Conservation (phyloP, 2,113 vertebrate species). For the Salvelinus sp. region DNA sequence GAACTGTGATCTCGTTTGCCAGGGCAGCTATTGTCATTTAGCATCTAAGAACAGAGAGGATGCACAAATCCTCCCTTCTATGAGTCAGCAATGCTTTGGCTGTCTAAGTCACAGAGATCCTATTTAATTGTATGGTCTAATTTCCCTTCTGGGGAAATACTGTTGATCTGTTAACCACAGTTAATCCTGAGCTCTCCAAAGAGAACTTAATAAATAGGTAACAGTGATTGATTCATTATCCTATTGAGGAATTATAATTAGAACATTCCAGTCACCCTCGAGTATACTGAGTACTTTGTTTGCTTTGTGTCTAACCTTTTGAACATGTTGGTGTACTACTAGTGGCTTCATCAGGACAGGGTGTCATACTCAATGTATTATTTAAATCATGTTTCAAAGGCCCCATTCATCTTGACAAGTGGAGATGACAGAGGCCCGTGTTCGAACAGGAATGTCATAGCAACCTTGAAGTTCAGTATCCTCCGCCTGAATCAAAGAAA, state of each 20-base stretch:
- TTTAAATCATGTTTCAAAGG: conserved; percentile 55
- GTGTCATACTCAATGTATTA: conserved; percentile 43
- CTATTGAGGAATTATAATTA: too few species aligned
- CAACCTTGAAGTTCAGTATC: conserved; percentile 17
- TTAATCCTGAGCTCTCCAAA: neutral
- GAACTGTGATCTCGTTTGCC: neutral
- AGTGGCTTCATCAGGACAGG: conserved; percentile 28
- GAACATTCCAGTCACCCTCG: too few species aligned
- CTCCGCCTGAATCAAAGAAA: neutral
- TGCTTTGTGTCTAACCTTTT: neutral
- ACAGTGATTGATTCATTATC: neutral
- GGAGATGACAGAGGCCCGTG: conserved; percentile 21
- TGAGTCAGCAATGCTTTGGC: conserved; percentile 1
- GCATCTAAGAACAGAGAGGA: neutral
- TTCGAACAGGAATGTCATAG: conserved; percentile 27
- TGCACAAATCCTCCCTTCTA: neutral
- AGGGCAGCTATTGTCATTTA: neutral
- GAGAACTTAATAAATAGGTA: neutral
- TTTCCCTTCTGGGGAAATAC: neutral
- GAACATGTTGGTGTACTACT: neutral
- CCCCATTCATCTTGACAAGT: conserved; percentile 25
- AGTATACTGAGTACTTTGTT: neutral
- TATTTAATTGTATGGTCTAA: too few species aligned
- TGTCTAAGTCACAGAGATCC: neutral
- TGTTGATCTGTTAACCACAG: neutral